These are phyloP conservation scores for Drosophila mayaguana DNA, from an alignment of 2,888 invertebrate genomes.

Conservation along the genomic window DNA sequence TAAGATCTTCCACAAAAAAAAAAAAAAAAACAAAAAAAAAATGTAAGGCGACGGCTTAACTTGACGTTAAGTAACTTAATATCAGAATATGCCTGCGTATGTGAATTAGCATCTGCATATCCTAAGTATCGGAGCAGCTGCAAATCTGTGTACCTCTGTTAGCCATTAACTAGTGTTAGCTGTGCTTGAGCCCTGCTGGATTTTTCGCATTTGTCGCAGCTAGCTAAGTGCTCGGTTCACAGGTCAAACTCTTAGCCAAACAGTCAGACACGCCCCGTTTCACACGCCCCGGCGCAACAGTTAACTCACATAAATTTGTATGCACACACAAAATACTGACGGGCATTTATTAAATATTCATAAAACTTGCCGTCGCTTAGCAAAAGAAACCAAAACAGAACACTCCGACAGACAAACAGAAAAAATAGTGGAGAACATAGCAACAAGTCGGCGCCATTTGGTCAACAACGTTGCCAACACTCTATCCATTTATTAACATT, in stretches of 20 bases:
- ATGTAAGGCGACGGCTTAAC: slow-evolving; percentile 18
- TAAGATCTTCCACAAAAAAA: slow-evolving; percentile 4
- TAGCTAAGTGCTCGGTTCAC: slow-evolving; percentile 33
- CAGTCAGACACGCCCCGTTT: slow-evolving; percentile 64
- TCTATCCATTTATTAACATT: slow-evolving; percentile 69
- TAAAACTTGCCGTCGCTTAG: slow-evolving; percentile 41
- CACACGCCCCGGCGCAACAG: slow-evolving; percentile 47
- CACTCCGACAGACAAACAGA: neutral
- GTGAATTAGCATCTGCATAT: neutral
- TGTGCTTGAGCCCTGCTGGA: neutral
- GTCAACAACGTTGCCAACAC: slow-evolving; percentile 35
- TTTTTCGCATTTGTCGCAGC: slow-evolving; percentile 9
- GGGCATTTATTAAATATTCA: slow-evolving; percentile 70
- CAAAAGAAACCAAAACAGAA: slow-evolving; percentile 33
- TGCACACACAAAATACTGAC: slow-evolving; percentile 51
- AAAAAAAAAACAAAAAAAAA: neutral
- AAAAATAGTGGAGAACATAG: slow-evolving; percentile 55
- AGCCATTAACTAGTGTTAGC: slow-evolving; percentile 7
- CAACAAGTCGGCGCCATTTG: slow-evolving; percentile 74
- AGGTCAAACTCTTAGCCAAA: slow-evolving; percentile 42
- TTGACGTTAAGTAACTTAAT: slow-evolving; percentile 4
- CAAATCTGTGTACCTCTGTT: neutral
- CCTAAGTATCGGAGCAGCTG: slow-evolving; percentile 10
- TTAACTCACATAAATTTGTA: slow-evolving; percentile 43
- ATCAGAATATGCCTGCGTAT: slow-evolving; percentile 19